Conservation (phyloP, 2,113 vertebrate genomes). For the Vidua macroura region DNA sequence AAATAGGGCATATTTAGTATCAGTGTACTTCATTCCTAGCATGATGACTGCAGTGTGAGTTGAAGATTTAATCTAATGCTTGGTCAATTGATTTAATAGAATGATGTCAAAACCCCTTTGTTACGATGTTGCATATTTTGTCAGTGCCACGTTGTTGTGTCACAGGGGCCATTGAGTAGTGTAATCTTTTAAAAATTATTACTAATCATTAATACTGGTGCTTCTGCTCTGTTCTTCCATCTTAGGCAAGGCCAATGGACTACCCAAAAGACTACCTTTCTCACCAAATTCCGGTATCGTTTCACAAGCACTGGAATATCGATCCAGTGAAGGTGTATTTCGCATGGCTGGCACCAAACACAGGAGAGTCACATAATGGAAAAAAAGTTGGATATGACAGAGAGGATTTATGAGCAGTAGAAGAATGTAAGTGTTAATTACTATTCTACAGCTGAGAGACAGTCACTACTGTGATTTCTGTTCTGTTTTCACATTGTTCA, state of each 20-base stretch:
- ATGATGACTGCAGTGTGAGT: fast-evolving
- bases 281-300: slow-evolving; percentile 95
- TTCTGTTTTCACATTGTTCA: neutral
- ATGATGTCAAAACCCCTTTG: neutral
- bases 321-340: slow-evolving; percentile 89
- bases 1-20: neutral
- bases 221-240: slow-evolving; percentile 39
- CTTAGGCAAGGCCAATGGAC: slow-evolving; percentile 91
- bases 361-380: slow-evolving; percentile 54
- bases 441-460: neutral
- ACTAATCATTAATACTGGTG: neutral
- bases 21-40: neutral
- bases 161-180: neutral
- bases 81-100: neutral
- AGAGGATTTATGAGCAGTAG: slow-evolving; percentile 81
- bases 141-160: neutral
- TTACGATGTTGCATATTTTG: neutral
- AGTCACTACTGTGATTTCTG: neutral
- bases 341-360: slow-evolving; percentile 82
- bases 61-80: neutral
- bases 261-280: slow-evolving; percentile 88
- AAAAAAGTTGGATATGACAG: slow-evolving; percentile 56
- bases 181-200: neutral
- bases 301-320: slow-evolving; percentile 98
- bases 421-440: neutral